Percentiles rank a stretch among this genome's conserved stretches.
These are phyloP conservation scores for Torymus auratus DNA, from an alignment of 2,888 invertebrate species.

Conservation along the genomic window DNA sequence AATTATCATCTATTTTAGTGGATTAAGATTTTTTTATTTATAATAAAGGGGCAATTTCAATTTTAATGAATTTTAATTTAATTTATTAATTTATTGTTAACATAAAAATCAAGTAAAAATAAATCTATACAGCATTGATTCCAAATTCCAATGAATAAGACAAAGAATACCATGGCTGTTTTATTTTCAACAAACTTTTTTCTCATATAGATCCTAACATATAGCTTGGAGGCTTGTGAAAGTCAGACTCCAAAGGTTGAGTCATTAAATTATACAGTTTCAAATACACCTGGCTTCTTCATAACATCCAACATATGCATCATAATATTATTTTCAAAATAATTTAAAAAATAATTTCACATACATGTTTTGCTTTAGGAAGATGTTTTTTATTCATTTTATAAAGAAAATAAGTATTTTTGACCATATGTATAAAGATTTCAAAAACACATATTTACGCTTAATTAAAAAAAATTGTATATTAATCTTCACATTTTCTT, in stretches of 20 bases:
- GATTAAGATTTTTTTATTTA: no score
- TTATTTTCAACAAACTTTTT: no score
- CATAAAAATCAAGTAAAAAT: no score
- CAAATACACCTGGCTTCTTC: conserved; percentile 12
- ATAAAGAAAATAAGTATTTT: conserved; percentile 9
- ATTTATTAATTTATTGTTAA: no score
- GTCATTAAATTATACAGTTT: conserved; percentile 27
- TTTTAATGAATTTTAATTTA: no score
- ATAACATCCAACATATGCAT: not conserved
- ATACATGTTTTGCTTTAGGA: no score
- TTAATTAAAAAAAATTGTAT: not conserved
- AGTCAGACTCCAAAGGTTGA: conserved; percentile 4
- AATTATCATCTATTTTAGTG: no score
- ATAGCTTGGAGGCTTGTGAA: conserved; percentile 13
- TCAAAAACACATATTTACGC: conserved; percentile 22
- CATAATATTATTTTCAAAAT: not conserved
- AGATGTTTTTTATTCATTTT: not conserved
- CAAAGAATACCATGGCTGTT: no score
- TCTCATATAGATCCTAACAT: not conserved
- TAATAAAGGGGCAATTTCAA: no score
- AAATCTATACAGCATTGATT: no score
- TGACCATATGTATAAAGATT: not conserved
- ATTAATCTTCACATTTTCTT: no score
- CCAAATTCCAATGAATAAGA: no score
- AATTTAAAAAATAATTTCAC: not conserved